Evolutionary conservation across 2,113 vertebrate species (phyloP).

Genomic region (Echinops telfairi): DNA sequence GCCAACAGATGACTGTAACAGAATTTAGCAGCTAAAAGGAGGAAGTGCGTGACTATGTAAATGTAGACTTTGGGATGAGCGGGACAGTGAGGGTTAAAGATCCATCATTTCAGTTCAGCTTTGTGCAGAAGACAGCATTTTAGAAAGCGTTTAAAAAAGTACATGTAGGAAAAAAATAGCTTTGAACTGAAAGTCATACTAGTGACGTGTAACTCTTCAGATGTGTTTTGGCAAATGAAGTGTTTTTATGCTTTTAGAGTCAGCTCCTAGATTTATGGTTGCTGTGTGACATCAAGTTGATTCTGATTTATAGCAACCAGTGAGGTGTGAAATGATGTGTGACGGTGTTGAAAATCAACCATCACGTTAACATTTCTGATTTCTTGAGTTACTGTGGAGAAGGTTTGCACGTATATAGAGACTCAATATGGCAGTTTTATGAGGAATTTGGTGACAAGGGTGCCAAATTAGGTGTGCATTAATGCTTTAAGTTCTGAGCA

Average conservation of each 20-base stretch:
- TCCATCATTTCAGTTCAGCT: not conserved
- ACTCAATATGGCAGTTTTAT: not conserved
- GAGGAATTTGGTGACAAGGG: not conserved
- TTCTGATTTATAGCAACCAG: not conserved
- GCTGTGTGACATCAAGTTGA: not conserved
- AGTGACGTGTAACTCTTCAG: not conserved
- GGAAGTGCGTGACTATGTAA: conserved; percentile 11
- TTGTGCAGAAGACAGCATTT: not conserved
- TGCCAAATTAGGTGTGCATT: not conserved
- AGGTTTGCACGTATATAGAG: not conserved
- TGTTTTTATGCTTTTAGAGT: not conserved
- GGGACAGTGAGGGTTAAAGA: not conserved
- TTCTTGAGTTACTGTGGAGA: conserved; percentile 17
- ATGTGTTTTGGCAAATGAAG: conserved; percentile 38
- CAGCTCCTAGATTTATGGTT: not conserved
- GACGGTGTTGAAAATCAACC: conserved; percentile 10
- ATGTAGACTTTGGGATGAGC: not conserved
- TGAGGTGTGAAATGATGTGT: not conserved
- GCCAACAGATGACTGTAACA: not conserved
- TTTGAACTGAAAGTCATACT: too few relatives aligned
- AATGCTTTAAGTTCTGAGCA: not conserved
- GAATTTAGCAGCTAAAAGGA: not conserved
- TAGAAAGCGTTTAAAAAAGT: not conserved
- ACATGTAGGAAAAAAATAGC: too few relatives aligned
- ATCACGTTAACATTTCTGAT: not conserved